Base-by-base conservation (phyloP, 1,140 invertebrate genomes). In the Sycophaga agraensis region DNA sequence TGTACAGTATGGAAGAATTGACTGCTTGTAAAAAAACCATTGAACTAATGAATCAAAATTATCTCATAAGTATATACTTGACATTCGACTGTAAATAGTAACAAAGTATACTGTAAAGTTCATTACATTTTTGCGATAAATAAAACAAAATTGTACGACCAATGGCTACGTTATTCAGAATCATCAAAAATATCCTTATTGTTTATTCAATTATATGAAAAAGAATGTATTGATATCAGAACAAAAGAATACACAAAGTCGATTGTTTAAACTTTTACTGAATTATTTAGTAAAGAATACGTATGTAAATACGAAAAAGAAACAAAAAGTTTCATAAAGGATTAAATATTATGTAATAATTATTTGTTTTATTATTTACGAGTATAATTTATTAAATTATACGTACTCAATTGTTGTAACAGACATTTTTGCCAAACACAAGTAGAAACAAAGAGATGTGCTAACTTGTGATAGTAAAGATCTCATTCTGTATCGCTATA, bases 271-370 rank as follows among this genome's bases (percentile, higher is more conserved):
- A 21, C 40, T 54, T 59, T 40, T 37, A 31, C 17, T 64, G 31
- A 49, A 59, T 54, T 58, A 53, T 9, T 42, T 42, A 42, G 5
- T n/a, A n/a, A n/a, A n/a, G n/a, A n/a, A n/a, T 35, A 22, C 17
- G 39, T 56, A 19, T 63, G 61, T 57, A 63, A 63, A 63, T 57
- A 63, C 16, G n/a, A 39, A n/a, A 24, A 53, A 34, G 24, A 35
- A 1, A 24, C 22, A 40, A 54, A 61, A 37, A 45, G 39, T 45
- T 42, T 17, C 6, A 39, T 31, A 12, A 19, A 49, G n/a, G 31
- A 51, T 35, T 39, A 21, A 59, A 51, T 34, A 48, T 40, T n/a
- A n/a, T 49, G 14, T 26, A 53, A 39, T 16, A 26, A 53, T 45
- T 37, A 3, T 63, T 24, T 59, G 8, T 54, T 46, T 54, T 21